Base-by-base conservation (phyloP, 2,888 invertebrate genomes). In the Biston betularia region DNA sequence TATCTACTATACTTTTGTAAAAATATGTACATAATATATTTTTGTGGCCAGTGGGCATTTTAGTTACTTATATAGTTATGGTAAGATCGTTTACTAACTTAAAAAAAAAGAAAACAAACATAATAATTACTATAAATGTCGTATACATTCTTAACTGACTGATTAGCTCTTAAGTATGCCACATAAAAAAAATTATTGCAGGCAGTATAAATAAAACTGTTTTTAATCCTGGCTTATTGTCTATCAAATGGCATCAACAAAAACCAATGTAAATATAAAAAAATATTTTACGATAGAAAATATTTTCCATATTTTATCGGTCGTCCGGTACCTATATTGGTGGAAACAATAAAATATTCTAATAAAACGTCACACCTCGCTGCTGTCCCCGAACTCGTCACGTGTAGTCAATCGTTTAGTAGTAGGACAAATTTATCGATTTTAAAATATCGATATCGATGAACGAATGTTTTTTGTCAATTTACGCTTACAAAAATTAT, bases 331-430 rank as follows among this genome's bases (percentile, higher is more conserved):
- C 24, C 24, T 24, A 64, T 75, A 70, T 71, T 62, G 69, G 70
- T 8, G 63, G 62, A 63, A 65, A 70, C 66, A 69, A 61, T 72
- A 69, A 68, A 70, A 71, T 74, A 71, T 70, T 68, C 68, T 62
- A 72, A 74, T 74, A 72, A 72, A 72, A 71, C 69, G 63, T 70
- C 65, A 58, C 67, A 63, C 63, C 65, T 68, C 65, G 34, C 54
- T 53, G 50, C 61, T 53, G 65, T 66, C 61, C 63, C 65, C 14
- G 59, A 53, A 42, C 59, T 65, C 75, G 74, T 72, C 75, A 75
- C 59, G 63, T 64, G 70, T 55, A 58, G 65, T 70, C 74, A 72
- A 75, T 75, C 72, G 72, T 61, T 68, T 59, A 70, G 72, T 24
- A 67, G 24, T 65, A 69, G 63, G 70, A 55, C 48, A 55, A 45